Percentiles rank a stretch among this genome's conserved stretches.
These are phyloP conservation scores for Pangasius djambal DNA, from an alignment of 2,797 vertebrate genomes.

Conservation along the genomic window DNA sequence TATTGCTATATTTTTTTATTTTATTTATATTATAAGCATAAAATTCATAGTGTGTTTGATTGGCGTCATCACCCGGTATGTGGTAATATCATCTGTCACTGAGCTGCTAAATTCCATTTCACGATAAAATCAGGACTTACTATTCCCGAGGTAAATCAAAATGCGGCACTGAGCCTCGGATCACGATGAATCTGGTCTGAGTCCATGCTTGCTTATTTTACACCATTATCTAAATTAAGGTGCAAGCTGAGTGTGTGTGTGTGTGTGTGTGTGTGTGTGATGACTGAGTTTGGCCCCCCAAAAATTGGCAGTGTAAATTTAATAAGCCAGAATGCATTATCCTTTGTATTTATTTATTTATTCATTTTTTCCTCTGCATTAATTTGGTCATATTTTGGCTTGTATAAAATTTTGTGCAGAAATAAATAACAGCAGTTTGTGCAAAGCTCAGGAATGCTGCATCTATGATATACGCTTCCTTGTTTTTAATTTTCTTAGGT, in stretches of 20 bases:
- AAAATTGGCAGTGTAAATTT: not conserved
- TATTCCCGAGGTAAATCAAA: not conserved
- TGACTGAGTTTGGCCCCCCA: not conserved
- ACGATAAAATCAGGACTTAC: not conserved
- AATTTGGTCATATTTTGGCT: not conserved
- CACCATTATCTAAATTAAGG: slow-evolving; percentile 63
- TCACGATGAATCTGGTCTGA: not conserved
- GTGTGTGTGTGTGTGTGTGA: not conserved
- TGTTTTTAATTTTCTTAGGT: not conserved
- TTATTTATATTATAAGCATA: too few relatives aligned
- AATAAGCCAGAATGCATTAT: not conserved
- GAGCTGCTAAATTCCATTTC: slow-evolving; percentile 4
- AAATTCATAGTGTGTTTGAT: not conserved
- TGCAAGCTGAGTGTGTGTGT: slow-evolving; percentile 31
- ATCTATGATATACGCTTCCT: not conserved
- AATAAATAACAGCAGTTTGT: not conserved
- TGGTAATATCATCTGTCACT: not conserved
- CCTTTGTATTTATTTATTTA: not conserved
- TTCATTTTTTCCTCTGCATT: not conserved
- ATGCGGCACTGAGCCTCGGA: not conserved
- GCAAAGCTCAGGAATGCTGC: not conserved
- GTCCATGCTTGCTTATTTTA: slow-evolving; percentile 36
- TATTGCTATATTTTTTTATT: not conserved
- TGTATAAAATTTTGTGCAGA: not conserved
- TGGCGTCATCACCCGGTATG: too few relatives aligned